phyloP scores from a whole-genome alignment of 2,797 vertebrate species.

The Rhinophrynus dorsalis region DNA sequence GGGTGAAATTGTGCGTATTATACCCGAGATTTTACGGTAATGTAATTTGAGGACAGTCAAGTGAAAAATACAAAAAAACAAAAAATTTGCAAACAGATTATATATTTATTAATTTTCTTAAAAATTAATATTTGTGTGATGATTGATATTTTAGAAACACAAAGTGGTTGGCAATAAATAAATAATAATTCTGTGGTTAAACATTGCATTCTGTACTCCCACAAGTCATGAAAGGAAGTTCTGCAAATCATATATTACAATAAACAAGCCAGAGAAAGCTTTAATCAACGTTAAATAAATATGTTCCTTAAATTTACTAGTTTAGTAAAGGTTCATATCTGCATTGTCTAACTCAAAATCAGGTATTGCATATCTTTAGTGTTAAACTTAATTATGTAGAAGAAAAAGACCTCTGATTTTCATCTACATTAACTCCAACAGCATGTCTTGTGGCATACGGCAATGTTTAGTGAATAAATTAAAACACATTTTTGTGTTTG shows the following conservation, averaged over 20 bases:
- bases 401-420: conserved; percentile 14
- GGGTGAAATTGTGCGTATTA: too few relatives aligned
- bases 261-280: not conserved
- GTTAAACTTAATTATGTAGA: conserved; percentile 29
- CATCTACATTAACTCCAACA: conserved; percentile 1
- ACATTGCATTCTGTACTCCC: too few relatives aligned
- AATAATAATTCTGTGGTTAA: too few relatives aligned
- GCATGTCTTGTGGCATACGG: not conserved
- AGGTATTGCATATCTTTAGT: conserved; percentile 15
- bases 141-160: too few relatives aligned
- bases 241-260: not conserved
- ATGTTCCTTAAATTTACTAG: conserved; percentile 9
- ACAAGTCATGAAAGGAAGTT: not conserved
- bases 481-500: conserved; percentile 6
- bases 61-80: too few relatives aligned
- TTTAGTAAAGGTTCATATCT: conserved; percentile 26
- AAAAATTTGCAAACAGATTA: too few relatives aligned
- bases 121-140: too few relatives aligned
- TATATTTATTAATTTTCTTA: too few relatives aligned
- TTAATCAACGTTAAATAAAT: conserved; percentile 31
- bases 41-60: too few relatives aligned
- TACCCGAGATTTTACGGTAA: too few relatives aligned
- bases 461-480: conserved; percentile 15
- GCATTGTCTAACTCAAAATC: conserved; percentile 6
- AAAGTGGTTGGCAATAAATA: too few relatives aligned